Evolutionary conservation across 1,140 invertebrate species (phyloP).

Genomic region (Leptinotarsa undecemlineata): DNA sequence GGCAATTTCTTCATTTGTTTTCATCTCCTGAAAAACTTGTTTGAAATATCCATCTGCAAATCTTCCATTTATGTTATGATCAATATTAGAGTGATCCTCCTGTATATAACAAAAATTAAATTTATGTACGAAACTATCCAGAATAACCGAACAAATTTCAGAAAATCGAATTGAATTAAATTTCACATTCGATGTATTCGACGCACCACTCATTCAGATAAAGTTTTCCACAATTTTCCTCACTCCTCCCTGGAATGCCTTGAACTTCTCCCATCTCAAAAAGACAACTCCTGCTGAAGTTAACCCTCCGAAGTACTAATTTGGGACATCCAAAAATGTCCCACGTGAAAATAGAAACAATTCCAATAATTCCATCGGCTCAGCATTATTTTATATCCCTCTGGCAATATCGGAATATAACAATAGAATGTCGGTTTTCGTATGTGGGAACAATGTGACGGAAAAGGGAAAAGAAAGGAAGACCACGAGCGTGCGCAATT

Average conservation of each 20-base stretch:
- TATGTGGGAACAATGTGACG: neutral
- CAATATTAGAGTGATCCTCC: too few relatives aligned
- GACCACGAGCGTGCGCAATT: too few relatives aligned
- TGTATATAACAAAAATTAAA: too few relatives aligned
- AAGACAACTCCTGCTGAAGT: neutral
- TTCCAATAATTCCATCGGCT: neutral
- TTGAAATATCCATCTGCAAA: too few relatives aligned
- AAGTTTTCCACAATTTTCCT: neutral
- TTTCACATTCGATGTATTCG: too few relatives aligned
- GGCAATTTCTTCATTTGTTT: too few relatives aligned
- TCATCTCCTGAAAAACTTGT: too few relatives aligned
- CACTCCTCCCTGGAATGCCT: neutral
- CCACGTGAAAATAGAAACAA: constrained; percentile 1
- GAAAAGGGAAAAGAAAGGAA: neutral
- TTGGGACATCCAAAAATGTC: constrained; percentile 2
- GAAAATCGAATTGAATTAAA: too few relatives aligned
- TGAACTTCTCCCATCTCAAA: neutral
- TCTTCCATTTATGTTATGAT: too few relatives aligned
- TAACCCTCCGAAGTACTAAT: neutral
- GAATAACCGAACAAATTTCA: too few relatives aligned
- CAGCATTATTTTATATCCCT: neutral
- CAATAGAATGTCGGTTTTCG: neutral
- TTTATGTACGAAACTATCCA: too few relatives aligned
- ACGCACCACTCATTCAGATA: too few relatives aligned
- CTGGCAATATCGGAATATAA: neutral